Conservation (phyloP, 2,113 vertebrate species). For the Gasterosteus nipponicus region DNA sequence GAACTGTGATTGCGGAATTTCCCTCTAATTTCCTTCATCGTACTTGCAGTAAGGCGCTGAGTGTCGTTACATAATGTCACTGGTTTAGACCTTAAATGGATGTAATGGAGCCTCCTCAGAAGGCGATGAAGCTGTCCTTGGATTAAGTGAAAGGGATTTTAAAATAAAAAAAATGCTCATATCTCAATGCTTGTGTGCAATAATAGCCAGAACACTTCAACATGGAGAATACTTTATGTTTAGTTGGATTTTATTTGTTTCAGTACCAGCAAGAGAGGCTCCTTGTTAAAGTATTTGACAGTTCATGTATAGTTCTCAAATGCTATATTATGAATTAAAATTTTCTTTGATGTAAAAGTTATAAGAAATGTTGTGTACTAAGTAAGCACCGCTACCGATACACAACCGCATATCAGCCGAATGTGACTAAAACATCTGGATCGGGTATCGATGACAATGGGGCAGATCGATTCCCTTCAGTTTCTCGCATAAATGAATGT, state of each 20-base stretch:
- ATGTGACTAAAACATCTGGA: too few species aligned
- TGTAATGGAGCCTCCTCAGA: background rate
- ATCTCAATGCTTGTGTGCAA: background rate
- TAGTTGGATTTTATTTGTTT: background rate
- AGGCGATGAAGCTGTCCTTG: background rate
- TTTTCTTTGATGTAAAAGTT: background rate
- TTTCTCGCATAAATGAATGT: too few species aligned
- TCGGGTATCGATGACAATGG: too few species aligned
- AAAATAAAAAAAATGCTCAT: slow-evolving; percentile 10
- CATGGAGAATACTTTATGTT: background rate
- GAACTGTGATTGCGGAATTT: background rate
- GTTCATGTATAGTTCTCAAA: too few species aligned
- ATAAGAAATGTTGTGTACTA: background rate
- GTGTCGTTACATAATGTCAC: background rate
- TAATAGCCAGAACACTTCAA: background rate
- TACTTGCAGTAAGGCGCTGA: background rate
- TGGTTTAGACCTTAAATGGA: background rate
- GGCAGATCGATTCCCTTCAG: too few species aligned
- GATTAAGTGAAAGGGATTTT: background rate
- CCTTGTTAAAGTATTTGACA: background rate
- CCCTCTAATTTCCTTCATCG: background rate
- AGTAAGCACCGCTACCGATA: too few species aligned
- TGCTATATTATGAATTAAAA: background rate
- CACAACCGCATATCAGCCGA: too few species aligned
- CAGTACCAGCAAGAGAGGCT: background rate